Base-by-base conservation (phyloP, 1,140 invertebrate species). In the Onthophagus taurus region DNA sequence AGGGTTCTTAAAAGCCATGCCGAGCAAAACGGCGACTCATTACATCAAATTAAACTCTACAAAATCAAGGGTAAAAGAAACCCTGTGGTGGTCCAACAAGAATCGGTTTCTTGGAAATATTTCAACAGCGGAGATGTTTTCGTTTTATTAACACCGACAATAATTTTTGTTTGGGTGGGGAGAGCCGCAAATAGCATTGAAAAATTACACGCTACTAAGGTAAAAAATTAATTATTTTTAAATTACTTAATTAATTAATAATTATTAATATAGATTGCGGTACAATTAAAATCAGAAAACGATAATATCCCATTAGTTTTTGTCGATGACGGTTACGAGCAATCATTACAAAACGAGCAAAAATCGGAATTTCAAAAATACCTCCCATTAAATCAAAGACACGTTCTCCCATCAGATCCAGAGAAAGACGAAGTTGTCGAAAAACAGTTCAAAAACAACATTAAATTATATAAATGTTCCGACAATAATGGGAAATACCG, bases 111-210 rank as follows among this genome's bases (percentile, higher is more conserved):
- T 9, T 95, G 91, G 90, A 65, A 76, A 8, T 73, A 81, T 47
- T 87, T 97, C 58, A 87, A 86, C 42, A 81, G 85, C 45, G 82
- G 84, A 4, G 90, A 93, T 53, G 83, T 89, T 2, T 94, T 91
- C 64, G 70, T 96, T 17, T 61, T 95, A 12, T 80, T 90, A 54
- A 77, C 82, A 1, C 69, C 76, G 4, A 61, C 71, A 12, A 65
- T 75, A 9, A 71, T 87, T 33, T 88, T 86, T 54, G 71, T 91
- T 8, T 92, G 88, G 88, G 75, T 86, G 30, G 89, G 89, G n/a
- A 68, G 74, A 26, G 67, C 70, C n/a, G 74, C 84, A 8, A 82
- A 83, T 54, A 64, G 72, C 11, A 70, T 75, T 30, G 81, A 84
- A 56, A 83, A 80, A 63, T 65, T 83, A 19, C 74, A 78, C 50